Conservation (phyloP, 2,888 invertebrate genomes). For the Aromia moschata region DNA sequence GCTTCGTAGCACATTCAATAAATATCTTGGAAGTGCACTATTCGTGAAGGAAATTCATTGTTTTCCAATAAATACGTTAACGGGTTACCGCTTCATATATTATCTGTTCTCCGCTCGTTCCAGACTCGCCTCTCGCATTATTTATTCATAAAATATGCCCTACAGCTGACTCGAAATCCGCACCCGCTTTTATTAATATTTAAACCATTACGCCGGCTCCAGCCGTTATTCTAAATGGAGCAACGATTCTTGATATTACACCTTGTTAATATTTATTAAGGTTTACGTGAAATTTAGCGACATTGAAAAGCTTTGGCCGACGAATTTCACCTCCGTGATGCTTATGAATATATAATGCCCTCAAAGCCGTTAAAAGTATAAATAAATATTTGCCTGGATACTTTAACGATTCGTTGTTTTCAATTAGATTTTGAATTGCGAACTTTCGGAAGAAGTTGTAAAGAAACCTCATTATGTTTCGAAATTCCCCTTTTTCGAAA, state of each 20-base stretch:
- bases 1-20: too few relatives aligned
- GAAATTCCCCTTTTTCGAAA: background rate
- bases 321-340: slow-evolving; percentile 25
- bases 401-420: slow-evolving; percentile 10
- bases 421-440: slow-evolving; percentile 9
- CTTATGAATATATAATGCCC: slow-evolving; percentile 27
- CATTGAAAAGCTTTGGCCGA: slow-evolving; percentile 34
- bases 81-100: slow-evolving; percentile 13
- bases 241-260: slow-evolving; percentile 43
- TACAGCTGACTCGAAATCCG: slow-evolving; percentile 38
- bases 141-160: slow-evolving; percentile 36
- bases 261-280: slow-evolving; percentile 44
- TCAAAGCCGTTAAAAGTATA: slow-evolving; percentile 18
- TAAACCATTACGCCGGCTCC: slow-evolving; percentile 35
- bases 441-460: too few relatives aligned
- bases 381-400: slow-evolving; percentile 5
- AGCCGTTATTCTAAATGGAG: slow-evolving; percentile 41
- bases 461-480: too few relatives aligned
- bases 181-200: slow-evolving; percentile 43
- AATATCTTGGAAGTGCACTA: slow-evolving; percentile 3
- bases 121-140: slow-evolving; percentile 15
- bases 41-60: slow-evolving; percentile 5
- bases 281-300: slow-evolving; percentile 35
- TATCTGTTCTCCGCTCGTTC: slow-evolving; percentile 12
- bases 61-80: slow-evolving; percentile 18